Conservation (phyloP, 2,797 vertebrate species). For the Sebastes matsubarae region DNA sequence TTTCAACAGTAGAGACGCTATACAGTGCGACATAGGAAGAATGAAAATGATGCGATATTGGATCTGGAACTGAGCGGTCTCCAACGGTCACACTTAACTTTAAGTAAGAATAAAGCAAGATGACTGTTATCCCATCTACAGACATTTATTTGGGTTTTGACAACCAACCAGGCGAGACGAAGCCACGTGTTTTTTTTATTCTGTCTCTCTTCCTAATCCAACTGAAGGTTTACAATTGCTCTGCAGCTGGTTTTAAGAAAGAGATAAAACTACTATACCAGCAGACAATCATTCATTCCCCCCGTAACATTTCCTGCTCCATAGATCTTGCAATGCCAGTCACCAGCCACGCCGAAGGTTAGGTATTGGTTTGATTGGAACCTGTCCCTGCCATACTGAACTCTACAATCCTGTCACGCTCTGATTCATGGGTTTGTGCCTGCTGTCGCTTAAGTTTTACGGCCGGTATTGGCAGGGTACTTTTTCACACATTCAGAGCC, state of each 20-base stretch:
- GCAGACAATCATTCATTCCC: slow-evolving; percentile 21
- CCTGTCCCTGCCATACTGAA: slow-evolving; percentile 47
- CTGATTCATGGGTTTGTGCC: slow-evolving; percentile 78
- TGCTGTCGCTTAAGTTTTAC: slow-evolving; percentile 73
- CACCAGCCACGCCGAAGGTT: slow-evolving; percentile 36
- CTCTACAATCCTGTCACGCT: slow-evolving; percentile 58
- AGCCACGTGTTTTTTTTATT: slow-evolving; percentile 9
- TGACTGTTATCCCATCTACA: background rate
- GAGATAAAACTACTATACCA: slow-evolving; percentile 4
- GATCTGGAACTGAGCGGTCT: slow-evolving; percentile 20
- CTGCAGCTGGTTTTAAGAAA: slow-evolving; percentile 22
- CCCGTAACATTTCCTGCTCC: slow-evolving; percentile 2
- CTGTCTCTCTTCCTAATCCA: slow-evolving; percentile 1
- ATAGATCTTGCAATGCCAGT: slow-evolving; percentile 33
- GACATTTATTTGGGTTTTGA: slow-evolving; percentile 7
- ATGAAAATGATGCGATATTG: slow-evolving; percentile 19
- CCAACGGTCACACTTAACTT: background rate
- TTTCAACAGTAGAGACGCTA: slow-evolving; percentile 40
- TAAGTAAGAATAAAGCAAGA: background rate
- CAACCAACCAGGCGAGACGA: background rate
- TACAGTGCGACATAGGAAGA: slow-evolving; percentile 9
- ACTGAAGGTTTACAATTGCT: background rate
- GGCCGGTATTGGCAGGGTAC: slow-evolving; percentile 65
- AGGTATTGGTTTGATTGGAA: slow-evolving; percentile 58
- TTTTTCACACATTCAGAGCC: slow-evolving; percentile 73